Evolutionary conservation across 1,140 invertebrate species (phyloP).

Genomic region (Bombus terrestris): DNA sequence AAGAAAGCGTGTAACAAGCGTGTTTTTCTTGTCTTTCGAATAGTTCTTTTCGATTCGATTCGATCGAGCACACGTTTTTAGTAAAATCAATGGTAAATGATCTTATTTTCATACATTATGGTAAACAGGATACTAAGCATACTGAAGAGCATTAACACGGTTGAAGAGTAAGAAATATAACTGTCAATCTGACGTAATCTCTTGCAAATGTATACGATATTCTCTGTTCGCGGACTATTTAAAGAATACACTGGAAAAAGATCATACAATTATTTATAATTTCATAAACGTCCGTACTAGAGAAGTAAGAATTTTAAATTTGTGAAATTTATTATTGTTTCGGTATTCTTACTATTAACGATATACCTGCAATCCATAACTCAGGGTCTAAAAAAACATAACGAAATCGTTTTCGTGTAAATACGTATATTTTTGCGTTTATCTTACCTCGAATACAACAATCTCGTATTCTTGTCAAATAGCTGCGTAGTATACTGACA

Average conservation of each 20-base stretch:
- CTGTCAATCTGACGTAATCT: too few relatives aligned
- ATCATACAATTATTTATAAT: not conserved
- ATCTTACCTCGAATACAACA: too few relatives aligned
- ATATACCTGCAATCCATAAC: too few relatives aligned
- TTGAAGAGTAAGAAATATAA: too few relatives aligned
- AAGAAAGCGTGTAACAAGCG: not conserved
- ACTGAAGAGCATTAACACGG: too few relatives aligned
- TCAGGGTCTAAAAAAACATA: not conserved
- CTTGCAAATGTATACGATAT: too few relatives aligned
- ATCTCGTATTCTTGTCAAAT: too few relatives aligned
- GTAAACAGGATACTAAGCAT: too few relatives aligned
- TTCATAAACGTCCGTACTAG: not conserved
- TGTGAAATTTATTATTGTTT: not conserved
- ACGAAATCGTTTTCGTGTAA: not conserved
- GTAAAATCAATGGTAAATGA: constrained; percentile 12
- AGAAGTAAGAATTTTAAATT: not conserved
- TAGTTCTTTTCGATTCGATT: not conserved
- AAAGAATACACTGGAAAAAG: too few relatives aligned
- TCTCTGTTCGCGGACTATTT: too few relatives aligned
- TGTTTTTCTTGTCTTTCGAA: not conserved
- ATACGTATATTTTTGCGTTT: too few relatives aligned
- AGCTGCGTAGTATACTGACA: too few relatives aligned
- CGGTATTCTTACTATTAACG: not conserved
- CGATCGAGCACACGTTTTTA: not conserved
- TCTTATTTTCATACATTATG: not conserved